Percentiles rank a stretch among this genome's conserved stretches.
Evolutionary conservation across 2,888 invertebrate genomes (phyloP).

Genomic region (Cephonodes hylas): DNA sequence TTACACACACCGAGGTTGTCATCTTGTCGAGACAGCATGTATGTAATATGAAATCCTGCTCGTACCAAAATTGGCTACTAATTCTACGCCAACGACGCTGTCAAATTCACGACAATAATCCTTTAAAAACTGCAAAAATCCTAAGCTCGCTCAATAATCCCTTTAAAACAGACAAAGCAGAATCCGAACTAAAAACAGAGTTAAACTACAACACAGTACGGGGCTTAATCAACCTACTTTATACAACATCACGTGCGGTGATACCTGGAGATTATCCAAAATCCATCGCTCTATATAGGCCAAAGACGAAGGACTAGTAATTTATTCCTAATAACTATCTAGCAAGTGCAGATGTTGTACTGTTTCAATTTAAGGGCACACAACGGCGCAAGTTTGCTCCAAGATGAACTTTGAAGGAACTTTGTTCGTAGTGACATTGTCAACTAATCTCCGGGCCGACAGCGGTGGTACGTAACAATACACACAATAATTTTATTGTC

Average conservation of each 20-base stretch:
- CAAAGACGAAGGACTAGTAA: slow-evolving; percentile 34
- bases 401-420: slow-evolving; percentile 70
- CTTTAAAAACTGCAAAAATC: background rate
- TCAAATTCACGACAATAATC: background rate
- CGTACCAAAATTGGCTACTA: too few relatives aligned
- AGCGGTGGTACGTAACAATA: slow-evolving; percentile 53
- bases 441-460: slow-evolving; percentile 72
- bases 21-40: too few relatives aligned
- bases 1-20: too few relatives aligned
- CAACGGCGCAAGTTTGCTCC: slow-evolving; percentile 56
- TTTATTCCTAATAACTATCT: slow-evolving; percentile 69
- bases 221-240: background rate
- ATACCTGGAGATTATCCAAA: slow-evolving; percentile 8
- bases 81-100: too few relatives aligned
- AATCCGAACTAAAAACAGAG: background rate
- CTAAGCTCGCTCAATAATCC: background rate
- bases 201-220: background rate
- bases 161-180: background rate
- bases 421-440: slow-evolving; percentile 73
- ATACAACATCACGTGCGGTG: slow-evolving; percentile 3
- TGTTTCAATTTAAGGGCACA: slow-evolving; percentile 77
- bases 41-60: too few relatives aligned
- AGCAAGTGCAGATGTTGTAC: slow-evolving; percentile 73
- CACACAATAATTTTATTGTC: slow-evolving; percentile 35
- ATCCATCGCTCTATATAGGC: background rate